A percentile compares a stretch with the other conserved stretches of the same genome.
Evolutionary conservation across 2,888 invertebrate genomes (phyloP).

Genomic region (Pandemis corylana): DNA sequence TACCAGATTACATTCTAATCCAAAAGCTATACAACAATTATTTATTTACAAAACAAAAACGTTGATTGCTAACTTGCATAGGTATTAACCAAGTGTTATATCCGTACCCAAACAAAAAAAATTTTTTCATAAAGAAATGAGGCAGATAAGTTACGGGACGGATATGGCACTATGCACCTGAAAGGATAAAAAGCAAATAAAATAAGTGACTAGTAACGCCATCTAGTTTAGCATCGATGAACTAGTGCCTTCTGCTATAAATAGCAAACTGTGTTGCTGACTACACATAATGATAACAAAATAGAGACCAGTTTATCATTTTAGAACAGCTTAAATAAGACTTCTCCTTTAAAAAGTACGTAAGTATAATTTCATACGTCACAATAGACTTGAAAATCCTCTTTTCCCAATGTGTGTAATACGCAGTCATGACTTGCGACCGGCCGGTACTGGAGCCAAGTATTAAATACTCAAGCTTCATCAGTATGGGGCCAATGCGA

Average conservation of each 20-base stretch:
- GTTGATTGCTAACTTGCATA: too few species aligned
- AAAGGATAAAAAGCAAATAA: neutral
- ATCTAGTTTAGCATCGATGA: neutral
- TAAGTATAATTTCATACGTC: conserved; percentile 54
- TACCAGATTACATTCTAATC: neutral
- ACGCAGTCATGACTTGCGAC: conserved; percentile 89
- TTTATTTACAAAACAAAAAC: too few species aligned
- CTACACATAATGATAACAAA: too few species aligned
- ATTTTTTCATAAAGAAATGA: neutral
- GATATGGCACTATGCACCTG: neutral
- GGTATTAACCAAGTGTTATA: too few species aligned
- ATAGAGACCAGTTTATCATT: too few species aligned
- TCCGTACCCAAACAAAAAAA: too few species aligned
- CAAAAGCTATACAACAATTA: neutral
- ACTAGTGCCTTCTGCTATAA: neutral
- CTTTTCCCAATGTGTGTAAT: conserved; percentile 93
- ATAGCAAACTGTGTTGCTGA: too few species aligned
- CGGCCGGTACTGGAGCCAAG: conserved; percentile 91
- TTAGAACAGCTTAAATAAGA: too few species aligned
- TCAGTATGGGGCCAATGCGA: conserved; percentile 91
- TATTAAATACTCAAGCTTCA: conserved; percentile 94
- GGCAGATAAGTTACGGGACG: too few species aligned
- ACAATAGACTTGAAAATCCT: conserved; percentile 86
- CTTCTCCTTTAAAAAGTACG: neutral
- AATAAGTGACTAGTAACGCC: neutral